Evolutionary conservation across 2,113 vertebrate species (phyloP), one percentile per base, ranked within the genome.

Genomic region (Corvus hawaiiensis): DNA sequence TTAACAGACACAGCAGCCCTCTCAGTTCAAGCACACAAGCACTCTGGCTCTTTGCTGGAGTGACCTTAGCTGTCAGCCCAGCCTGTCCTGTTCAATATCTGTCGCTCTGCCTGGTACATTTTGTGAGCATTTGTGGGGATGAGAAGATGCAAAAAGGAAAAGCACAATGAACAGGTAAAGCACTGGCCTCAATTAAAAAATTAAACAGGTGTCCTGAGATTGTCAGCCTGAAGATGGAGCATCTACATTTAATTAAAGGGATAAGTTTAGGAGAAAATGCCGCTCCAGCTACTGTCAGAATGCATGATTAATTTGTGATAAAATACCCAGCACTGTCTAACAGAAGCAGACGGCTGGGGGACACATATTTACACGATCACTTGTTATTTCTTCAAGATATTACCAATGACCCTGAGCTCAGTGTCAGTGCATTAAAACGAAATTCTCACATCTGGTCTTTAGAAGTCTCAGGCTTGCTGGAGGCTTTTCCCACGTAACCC

Each of bases 301-400:
- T 95, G 92, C 94, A 94, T 96, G 97, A 97, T 98, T 97, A 97
- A 97, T 97, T 92, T 94, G 94, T 93, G 97, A 96, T 95, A 97
- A 97, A 97, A 97, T 84, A 96, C 78, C 91, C 90, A 92, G 73
- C 66, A 68, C 90, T 90, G 78, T 84, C 95, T 95, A 96, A 96
- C 80, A 96, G 87, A 92, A 92, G 76, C 35, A 88, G 89, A 86
- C 23, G 9, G 81, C 51, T 23, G 58, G 68, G 87, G 90, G 96
- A 96, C 80, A 83, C 56, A 26, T 90, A 97, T 96, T 97, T 96
- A 94, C 95, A 96, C 97, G 90, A 93, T 72, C 22, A 16, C 87
- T 93, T 94, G 95, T 96, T 97, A 96, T 94, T 97, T 95, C 90
- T 89, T 92, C 91, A 87, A 95, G 87, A 95, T 95, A 90, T 84